Percentiles rank a stretch among this genome's conserved stretches.
Evolutionary conservation across 2,888 invertebrate genomes (phyloP).

Genomic region (Lasioglossum leucozonium): DNA sequence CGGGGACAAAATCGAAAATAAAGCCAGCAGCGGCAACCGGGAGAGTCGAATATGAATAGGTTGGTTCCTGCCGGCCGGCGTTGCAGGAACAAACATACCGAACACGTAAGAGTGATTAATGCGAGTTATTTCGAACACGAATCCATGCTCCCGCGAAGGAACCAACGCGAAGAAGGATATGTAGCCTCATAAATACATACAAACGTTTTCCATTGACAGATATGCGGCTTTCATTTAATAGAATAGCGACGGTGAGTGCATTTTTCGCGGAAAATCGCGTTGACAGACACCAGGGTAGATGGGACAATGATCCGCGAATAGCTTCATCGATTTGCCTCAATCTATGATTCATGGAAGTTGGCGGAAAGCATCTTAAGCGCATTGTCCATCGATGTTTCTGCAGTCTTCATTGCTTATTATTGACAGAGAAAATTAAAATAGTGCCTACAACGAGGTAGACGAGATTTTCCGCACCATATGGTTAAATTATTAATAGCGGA

Average conservation of each 20-base stretch:
- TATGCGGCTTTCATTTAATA: slow-evolving; percentile 30
- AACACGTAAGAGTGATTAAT: slow-evolving; percentile 56
- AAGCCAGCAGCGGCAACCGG: neutral
- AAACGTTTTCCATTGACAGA: slow-evolving; percentile 50
- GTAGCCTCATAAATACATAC: slow-evolving; percentile 40
- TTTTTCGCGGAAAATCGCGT: neutral
- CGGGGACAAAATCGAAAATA: neutral
- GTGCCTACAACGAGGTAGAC: neutral
- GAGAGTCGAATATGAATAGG: neutral
- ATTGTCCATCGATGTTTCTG: neutral
- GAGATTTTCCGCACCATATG: neutral
- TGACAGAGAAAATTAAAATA: neutral
- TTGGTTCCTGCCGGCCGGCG: neutral
- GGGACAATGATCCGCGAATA: neutral
- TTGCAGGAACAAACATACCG: slow-evolving; percentile 33
- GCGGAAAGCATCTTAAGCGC: neutral
- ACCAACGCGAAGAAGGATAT: slow-evolving; percentile 48
- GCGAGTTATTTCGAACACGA: slow-evolving; percentile 51
- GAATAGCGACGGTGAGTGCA: neutral
- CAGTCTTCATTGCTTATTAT: neutral
- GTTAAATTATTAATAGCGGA: neutral
- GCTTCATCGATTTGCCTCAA: neutral
- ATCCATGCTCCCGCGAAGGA: slow-evolving; percentile 21
- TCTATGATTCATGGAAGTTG: neutral
- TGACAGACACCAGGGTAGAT: neutral